These are phyloP conservation scores for Helicoverpa assulta DNA, from an alignment of 2,888 invertebrate genomes.

Conservation along the genomic window DNA sequence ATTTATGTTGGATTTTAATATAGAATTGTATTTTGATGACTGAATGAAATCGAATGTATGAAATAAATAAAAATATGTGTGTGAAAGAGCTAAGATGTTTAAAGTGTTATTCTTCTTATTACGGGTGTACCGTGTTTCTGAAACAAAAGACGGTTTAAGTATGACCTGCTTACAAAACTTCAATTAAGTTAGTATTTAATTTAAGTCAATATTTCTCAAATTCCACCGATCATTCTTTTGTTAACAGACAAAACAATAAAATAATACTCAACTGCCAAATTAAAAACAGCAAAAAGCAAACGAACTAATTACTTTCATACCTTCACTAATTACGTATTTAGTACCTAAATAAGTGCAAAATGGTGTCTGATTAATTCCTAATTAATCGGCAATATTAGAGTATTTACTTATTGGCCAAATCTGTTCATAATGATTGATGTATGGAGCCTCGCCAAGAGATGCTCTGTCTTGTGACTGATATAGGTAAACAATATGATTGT, in stretches of 20 bases:
- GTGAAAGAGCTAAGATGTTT: neutral
- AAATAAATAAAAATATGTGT: neutral
- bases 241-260: too few species aligned
- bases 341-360: conserved; percentile 22
- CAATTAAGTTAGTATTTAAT: too few species aligned
- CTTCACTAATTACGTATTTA: conserved; percentile 6
- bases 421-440: conserved; percentile 27
- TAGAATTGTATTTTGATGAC: neutral
- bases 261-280: neutral
- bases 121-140: too few species aligned
- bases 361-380: conserved; percentile 47
- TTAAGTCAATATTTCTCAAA: too few species aligned
- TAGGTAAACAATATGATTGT: conserved; percentile 34
- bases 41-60: neutral
- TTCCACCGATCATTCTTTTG: too few species aligned
- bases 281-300: neutral
- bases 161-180: too few species aligned
- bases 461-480: conserved; percentile 28
- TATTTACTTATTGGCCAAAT: conserved; percentile 14
- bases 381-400: conserved; percentile 34
- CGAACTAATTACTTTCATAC: conserved; percentile 23
- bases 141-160: too few species aligned
- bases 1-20: neutral
- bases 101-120: neutral
- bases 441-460: conserved; percentile 26